Evolutionary conservation across 2,888 invertebrate genomes (phyloP), one percentile per base, ranked within the genome.

Genomic region (Vesta saturnalis): DNA sequence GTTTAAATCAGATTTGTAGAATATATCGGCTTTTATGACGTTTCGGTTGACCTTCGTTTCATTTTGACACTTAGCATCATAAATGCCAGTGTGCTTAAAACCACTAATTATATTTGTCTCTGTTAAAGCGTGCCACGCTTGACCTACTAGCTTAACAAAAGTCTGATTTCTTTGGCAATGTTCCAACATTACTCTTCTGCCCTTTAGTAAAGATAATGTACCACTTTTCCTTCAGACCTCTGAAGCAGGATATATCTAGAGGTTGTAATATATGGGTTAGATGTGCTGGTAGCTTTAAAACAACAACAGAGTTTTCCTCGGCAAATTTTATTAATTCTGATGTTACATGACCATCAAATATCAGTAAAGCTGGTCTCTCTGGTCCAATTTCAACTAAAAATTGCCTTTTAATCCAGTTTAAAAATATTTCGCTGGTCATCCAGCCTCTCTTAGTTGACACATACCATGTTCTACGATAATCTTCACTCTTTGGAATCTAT

Each of bases 311-410:
- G 55, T 61, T 62, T 19, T 30, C 43, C 10, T 52, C 49, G 12
- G 66, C 43, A 15, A 2, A 5, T 35, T 57, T 23, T 30, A 23
- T 15, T 19, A 59, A 46, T 1, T 46, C 15, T n/a, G 2, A 1
- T 1, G 18, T 10, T 14, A 49, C 78, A 67, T 82, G 81, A 18
- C 80, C 80, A 73, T 82, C 80, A 18, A 18, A 49, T 15, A 49
- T 49, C 4, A 49, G 8, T 6, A 49, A 8, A 8, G 15, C 47
- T 16, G 47, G 47, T 14, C 18, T 49, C 6, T 49, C 43, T 8
- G 12, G 43, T 3, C 43, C 43, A 3, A 43, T 49, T 12, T 8
- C 47, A 1, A 8, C 1, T 15, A 49, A 1, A 18, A 49, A 49
- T 1, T 6, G 15, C 8, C 10, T 15, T 15, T 10, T 14, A 49